Evolutionary conservation across 2,888 invertebrate genomes (phyloP), one percentile per base, ranked within the genome.

Genomic region (Eristalis arbustorum): DNA sequence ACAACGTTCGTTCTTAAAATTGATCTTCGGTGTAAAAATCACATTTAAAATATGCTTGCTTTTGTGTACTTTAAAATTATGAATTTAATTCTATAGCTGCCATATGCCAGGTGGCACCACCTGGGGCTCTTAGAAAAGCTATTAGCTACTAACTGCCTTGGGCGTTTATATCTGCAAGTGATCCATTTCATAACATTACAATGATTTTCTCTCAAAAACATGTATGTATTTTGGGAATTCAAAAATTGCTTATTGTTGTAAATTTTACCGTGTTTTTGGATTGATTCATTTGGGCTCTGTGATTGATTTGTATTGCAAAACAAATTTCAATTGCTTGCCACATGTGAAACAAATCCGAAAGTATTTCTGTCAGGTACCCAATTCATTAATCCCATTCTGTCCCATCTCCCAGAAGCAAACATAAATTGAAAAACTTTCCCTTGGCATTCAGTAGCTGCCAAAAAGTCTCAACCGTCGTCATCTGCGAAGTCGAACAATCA

Each of bases 391-490:
- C 66, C 23, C 49, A 22, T 3, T 31, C 69, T 10, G 22, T 31
- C 10, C 23, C 37, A 22, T 23, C 72, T 3, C 22, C 62, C 18
- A 49, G 31, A 49, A 84, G 56, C 28, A 59, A 57, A 59, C 74
- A 82, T 74, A 78, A 87, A 82, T 87, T 87, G 82, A 87, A 82
- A 87, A 87, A 87, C 85, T 87, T 87, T 87, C 66, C 42, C 57
- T 62, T 23, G 42, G 37, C 61, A 76, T 72, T 76, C 75, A 76
- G 72, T 63, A 40, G 22, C 56, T 66, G 56, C 18, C 59, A 56
- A 77, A 22, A 69, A 66, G 56, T 34, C 40, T 3, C 22, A 68
- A 59, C 37, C 62, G n/a, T 18, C 34, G 31, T 25, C n/a, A 37
- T 59, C 22, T 28, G 31, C 37, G 25, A 62, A 71, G 77, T 59